Percentiles rank a stretch among this genome's conserved stretches.
phyloP scores from a whole-genome alignment of 2,797 vertebrate species.

The Mormyrus proboscirostris region DNA sequence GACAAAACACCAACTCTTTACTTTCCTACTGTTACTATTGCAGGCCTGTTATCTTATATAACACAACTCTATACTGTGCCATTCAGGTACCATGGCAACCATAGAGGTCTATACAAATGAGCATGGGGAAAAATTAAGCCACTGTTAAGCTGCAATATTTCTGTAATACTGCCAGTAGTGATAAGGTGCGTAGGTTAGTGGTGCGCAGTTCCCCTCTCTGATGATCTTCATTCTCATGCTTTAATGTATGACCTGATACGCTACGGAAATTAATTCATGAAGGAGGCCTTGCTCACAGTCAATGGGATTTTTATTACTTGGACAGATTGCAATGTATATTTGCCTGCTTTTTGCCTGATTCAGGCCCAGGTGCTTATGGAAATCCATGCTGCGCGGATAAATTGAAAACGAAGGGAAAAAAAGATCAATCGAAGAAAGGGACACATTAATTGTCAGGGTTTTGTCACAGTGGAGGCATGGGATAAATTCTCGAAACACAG shows the following conservation, averaged over 20 bases:
- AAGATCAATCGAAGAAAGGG: neutral
- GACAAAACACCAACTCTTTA: constrained; percentile 34
- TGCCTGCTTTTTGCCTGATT: neutral
- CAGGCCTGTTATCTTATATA: neutral
- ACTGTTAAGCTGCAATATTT: neutral
- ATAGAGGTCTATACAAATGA: neutral
- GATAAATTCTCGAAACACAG: neutral
- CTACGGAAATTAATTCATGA: neutral
- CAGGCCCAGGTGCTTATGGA: neutral
- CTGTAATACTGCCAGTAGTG: neutral
- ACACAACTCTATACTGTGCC: neutral
- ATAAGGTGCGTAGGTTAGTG: neutral
- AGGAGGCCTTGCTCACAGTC: neutral
- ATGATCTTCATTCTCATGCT: neutral
- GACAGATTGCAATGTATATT: neutral
- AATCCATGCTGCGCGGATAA: neutral
- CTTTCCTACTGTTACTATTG: constrained; percentile 20
- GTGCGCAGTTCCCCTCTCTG: neutral
- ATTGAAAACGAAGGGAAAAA: neutral
- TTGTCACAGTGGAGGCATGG: neutral
- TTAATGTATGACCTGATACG: neutral
- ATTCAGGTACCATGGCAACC: neutral
- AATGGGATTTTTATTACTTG: neutral
- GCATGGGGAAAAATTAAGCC: neutral
- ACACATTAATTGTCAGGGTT: neutral